Evolutionary conservation across 2,888 invertebrate species (phyloP).

Genomic region (Polylopha cassiicola): DNA sequence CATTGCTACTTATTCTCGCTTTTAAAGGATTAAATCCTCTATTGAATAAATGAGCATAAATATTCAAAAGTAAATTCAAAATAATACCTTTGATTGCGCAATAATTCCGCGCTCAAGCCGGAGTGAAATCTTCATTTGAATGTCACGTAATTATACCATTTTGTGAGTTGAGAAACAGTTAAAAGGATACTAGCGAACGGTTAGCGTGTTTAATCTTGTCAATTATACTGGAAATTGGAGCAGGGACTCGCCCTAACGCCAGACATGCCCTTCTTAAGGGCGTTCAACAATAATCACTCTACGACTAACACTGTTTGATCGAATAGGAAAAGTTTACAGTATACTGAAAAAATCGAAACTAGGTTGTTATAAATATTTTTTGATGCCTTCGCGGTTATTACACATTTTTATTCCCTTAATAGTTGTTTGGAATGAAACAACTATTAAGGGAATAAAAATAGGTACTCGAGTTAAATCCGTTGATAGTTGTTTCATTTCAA

Average conservation of each 20-base stretch:
- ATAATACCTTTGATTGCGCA: conserved; percentile 39
- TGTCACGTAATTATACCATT: conserved; percentile 44
- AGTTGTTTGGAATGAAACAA: no score
- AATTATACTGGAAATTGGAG: conserved; percentile 59
- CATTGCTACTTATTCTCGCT: no score
- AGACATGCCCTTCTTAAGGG: conserved; percentile 32
- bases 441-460: no score
- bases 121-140: conserved; percentile 47
- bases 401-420: no score
- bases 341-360: no score
- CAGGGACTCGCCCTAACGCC: conserved; percentile 30
- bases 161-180: conserved; percentile 46
- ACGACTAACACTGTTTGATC: conserved; percentile 4
- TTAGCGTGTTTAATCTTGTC: conserved; percentile 55
- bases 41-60: conserved; percentile 24
- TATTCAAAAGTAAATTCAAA: conserved; percentile 35
- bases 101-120: conserved; percentile 33
- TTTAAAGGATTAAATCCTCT: conserved; percentile 19
- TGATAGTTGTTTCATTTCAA: no score
- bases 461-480: no score
- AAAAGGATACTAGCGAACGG: conserved; percentile 43
- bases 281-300: conserved; percentile 27
- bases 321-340: no score
- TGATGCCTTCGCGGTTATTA: no score
- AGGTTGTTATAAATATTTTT: no score